phyloP scores from a whole-genome alignment of 2,113 vertebrate species.

The Thermophis baileyi region DNA sequence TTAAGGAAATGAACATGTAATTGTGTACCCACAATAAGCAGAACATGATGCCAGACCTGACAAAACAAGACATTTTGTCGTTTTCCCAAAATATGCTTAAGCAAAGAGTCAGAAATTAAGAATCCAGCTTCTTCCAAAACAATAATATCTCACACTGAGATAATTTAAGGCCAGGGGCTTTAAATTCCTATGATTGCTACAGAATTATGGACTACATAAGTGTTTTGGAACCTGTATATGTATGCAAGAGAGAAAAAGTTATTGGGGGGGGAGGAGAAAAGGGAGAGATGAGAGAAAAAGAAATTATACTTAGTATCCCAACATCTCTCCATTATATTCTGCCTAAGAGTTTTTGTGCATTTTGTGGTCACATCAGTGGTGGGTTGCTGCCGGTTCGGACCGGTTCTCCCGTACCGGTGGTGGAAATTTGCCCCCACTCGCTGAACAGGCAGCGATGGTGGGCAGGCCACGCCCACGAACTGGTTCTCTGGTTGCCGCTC shows the following conservation, averaged over 20 bases:
- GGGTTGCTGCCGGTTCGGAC: too few relatives aligned
- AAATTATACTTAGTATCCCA: neutral
- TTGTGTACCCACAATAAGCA: slow-evolving; percentile 34
- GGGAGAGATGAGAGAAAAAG: neutral
- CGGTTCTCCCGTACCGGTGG: too few relatives aligned
- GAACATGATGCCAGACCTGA: slow-evolving; percentile 15
- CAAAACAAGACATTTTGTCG: slow-evolving; percentile 30
- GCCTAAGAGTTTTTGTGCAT: neutral
- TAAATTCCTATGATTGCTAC: neutral
- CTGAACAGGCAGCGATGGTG: too few relatives aligned
- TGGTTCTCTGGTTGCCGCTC: too few relatives aligned
- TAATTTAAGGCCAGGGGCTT: neutral
- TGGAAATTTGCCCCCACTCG: too few relatives aligned
- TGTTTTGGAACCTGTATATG: neutral
- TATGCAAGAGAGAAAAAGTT: neutral
- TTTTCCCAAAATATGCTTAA: neutral
- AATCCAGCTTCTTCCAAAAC: neutral
- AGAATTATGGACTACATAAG: neutral
- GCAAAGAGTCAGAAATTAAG: neutral
- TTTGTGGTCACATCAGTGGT: neutral
- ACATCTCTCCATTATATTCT: neutral
- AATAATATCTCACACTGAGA: neutral
- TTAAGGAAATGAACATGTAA: slow-evolving; percentile 51
- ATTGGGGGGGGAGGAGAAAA: neutral
- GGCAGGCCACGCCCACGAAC: too few relatives aligned